These are phyloP conservation scores for Magallana nippona DNA, from an alignment of 2,888 invertebrate genomes.

Conservation along the genomic window DNA sequence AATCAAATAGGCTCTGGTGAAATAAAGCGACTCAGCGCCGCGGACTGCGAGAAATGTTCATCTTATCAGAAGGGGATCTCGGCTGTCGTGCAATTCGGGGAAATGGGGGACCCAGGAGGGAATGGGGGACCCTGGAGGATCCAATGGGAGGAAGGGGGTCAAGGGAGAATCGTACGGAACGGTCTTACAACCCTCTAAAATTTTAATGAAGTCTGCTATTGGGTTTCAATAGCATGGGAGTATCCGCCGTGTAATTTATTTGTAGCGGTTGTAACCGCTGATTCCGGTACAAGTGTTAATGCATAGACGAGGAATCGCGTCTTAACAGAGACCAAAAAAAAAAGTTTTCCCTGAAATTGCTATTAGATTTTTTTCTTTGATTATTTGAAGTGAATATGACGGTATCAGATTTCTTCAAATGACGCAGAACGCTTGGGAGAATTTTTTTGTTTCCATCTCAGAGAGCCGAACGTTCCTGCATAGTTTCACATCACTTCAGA, in stretches of 20 bases:
- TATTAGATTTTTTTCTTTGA: neutral
- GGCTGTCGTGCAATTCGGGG: neutral
- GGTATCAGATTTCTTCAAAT: conserved; percentile 21
- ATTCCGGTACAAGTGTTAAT: neutral
- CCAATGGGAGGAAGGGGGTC: no score
- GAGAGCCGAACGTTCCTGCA: neutral
- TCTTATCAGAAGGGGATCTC: neutral
- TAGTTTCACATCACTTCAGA: conserved; percentile 15
- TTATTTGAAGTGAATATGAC: neutral
- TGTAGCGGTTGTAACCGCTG: no score
- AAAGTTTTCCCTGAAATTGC: no score
- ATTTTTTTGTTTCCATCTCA: neutral
- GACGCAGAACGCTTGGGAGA: conserved; percentile 14
- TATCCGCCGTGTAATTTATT: no score
- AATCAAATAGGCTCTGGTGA: neutral
- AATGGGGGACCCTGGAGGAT: no score
- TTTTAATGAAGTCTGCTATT: no score
- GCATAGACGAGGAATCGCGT: neutral
- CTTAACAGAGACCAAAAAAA: no score
- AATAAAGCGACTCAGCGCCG: conserved; percentile 32
- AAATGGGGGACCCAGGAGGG: neutral
- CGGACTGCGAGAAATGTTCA: conserved; percentile 14
- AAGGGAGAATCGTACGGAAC: no score
- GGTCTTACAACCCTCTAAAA: no score
- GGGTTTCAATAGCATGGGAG: no score